phyloP scores from a whole-genome alignment of 2,888 invertebrate species.

The Odontomyia ornata region DNA sequence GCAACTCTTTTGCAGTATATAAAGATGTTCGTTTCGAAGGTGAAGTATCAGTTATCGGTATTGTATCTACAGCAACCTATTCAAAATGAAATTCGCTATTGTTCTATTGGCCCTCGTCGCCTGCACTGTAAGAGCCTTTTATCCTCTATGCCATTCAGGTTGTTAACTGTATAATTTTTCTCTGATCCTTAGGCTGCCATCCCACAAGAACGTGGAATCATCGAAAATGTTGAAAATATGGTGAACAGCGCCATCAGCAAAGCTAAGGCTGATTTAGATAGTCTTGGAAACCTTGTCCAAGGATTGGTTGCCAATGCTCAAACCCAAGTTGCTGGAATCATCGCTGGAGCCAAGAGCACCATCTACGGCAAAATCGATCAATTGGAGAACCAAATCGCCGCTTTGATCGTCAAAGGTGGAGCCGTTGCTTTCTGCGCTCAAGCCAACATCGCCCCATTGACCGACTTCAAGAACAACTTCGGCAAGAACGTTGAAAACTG shows the following conservation, averaged over 20 bases:
- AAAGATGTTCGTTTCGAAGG: too few species aligned
- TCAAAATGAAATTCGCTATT: constrained; percentile 47
- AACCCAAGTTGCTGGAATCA: background rate
- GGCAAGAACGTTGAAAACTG: constrained; percentile 31
- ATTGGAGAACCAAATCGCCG: background rate
- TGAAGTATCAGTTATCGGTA: background rate
- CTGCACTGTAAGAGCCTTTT: constrained; percentile 33
- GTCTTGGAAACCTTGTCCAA: background rate
- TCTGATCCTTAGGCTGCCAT: background rate
- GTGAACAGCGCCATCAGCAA: constrained; percentile 3
- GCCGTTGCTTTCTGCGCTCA: constrained; percentile 25
- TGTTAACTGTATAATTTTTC: too few species aligned
- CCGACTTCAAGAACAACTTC: background rate
- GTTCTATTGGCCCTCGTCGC: constrained; percentile 45
- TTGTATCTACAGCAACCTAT: background rate
- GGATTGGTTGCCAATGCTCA: constrained; percentile 2
- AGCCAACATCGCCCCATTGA: background rate
- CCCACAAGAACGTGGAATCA: constrained; percentile 16
- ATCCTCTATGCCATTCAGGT: too few species aligned
- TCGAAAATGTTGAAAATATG: background rate
- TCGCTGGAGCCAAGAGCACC: background rate
- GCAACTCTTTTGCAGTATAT: too few species aligned
- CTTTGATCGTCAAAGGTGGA: constrained; percentile 19
- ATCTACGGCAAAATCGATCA: background rate
- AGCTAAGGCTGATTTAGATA: background rate